Evolutionary conservation across 1,140 invertebrate species (phyloP).

Genomic region (Cardiocondyla obscurior): DNA sequence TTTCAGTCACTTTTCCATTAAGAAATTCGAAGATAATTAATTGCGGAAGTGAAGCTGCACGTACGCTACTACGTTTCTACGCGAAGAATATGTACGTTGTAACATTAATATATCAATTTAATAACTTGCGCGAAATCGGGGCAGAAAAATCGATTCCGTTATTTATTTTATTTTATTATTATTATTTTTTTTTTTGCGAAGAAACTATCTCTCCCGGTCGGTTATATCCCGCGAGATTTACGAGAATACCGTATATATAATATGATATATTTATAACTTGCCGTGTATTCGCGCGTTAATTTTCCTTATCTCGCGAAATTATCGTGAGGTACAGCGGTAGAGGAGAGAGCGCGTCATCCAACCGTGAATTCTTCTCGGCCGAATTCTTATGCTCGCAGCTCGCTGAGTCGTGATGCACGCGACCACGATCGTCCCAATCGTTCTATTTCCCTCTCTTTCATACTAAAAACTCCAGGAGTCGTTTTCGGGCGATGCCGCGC

Average conservation of each 20-base stretch:
- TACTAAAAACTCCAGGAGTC: constrained; percentile 35
- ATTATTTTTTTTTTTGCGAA: background rate
- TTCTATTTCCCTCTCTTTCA: constrained; percentile 33
- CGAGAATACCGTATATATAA: background rate
- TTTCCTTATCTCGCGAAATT: background rate
- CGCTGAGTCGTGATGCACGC: constrained; percentile 45
- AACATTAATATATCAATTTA: background rate
- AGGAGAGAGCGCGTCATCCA: background rate
- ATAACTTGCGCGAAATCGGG: no score
- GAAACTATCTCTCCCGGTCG: background rate
- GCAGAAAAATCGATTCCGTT: no score
- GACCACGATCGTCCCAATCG: constrained; percentile 32
- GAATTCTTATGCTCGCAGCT: constrained; percentile 21
- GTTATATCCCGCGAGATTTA: background rate
- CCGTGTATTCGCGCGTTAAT: background rate
- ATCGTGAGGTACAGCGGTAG: background rate
- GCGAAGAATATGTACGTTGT: background rate
- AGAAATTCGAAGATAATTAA: constrained; percentile 10
- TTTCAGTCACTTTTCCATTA: background rate
- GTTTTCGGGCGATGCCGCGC: constrained; percentile 25
- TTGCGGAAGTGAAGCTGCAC: background rate
- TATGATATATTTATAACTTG: background rate
- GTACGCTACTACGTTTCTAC: background rate
- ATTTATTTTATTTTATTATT: no score
- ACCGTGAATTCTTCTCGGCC: constrained; percentile 6